Evolutionary conservation across 2,888 invertebrate genomes (phyloP).

Genomic region (Embidobia sp.): DNA sequence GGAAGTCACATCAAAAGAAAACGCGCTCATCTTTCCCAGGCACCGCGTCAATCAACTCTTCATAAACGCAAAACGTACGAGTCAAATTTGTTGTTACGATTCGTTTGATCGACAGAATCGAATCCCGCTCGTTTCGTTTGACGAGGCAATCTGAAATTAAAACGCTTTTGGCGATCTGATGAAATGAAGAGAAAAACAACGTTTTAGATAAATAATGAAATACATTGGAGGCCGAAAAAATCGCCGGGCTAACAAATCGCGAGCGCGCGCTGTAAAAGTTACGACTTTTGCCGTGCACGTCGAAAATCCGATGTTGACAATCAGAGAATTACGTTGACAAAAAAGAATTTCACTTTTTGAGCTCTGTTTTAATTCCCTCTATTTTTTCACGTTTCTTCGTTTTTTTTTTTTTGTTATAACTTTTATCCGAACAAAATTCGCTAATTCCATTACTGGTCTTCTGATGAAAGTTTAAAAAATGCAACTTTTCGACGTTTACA

Average conservation of each 20-base stretch:
- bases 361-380: background rate
- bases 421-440: conserved; percentile 27
- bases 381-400: background rate
- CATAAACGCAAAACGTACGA: conserved; percentile 59
- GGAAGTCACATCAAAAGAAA: conserved; percentile 62
- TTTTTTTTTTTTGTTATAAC: conserved; percentile 8
- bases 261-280: conserved; percentile 32
- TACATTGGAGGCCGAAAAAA: conserved; percentile 46
- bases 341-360: conserved; percentile 12
- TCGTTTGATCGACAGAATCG: conserved; percentile 65
- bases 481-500: too few relatives aligned
- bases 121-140: conserved; percentile 64
- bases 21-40: conserved; percentile 52
- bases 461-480: conserved; percentile 44
- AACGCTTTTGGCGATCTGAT: conserved; percentile 61
- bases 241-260: conserved; percentile 44
- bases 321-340: conserved; percentile 26
- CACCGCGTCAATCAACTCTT: conserved; percentile 64
- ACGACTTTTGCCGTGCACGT: conserved; percentile 17
- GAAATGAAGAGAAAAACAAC: conserved; percentile 51
- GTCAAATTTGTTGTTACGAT: conserved; percentile 65
- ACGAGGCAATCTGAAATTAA: conserved; percentile 64
- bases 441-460: conserved; percentile 39
- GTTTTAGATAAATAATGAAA: conserved; percentile 62
- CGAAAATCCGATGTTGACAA: conserved; percentile 14